A percentile compares a stretch with the other conserved stretches of the same genome.
These are phyloP conservation scores for Acrocephalus arundinaceus DNA, from an alignment of 2,113 vertebrate species.

Conservation along the genomic window DNA sequence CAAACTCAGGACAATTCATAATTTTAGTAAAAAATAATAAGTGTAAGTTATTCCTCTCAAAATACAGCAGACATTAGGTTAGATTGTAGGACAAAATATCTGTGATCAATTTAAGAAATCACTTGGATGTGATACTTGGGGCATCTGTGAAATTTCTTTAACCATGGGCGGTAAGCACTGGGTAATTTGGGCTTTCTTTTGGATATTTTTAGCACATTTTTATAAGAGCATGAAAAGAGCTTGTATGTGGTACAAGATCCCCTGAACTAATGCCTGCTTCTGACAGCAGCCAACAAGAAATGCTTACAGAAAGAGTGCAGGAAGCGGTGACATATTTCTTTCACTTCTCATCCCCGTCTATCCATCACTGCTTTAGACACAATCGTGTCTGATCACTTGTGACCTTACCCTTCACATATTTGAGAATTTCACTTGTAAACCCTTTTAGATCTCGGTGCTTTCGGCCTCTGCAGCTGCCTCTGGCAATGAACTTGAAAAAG, in stretches of 20 bases:
- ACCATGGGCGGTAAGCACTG: not conserved
- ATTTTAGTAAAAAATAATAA: not conserved
- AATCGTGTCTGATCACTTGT: not conserved
- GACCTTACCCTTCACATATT: not conserved
- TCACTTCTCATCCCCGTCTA: constrained; percentile 17
- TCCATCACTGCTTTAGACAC: not conserved
- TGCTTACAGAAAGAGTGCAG: not conserved
- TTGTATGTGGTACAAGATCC: not conserved
- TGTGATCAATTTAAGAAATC: not conserved
- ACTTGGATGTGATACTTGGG: not conserved
- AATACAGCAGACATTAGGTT: not conserved
- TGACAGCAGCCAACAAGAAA: not conserved
- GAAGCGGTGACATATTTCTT: constrained; percentile 27
- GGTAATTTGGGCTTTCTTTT: not conserved
- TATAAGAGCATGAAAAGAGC: not conserved
- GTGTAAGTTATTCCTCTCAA: not conserved
- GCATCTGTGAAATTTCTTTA: not conserved
- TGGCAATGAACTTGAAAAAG: not conserved
- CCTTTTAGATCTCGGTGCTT: not conserved
- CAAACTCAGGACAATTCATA: not conserved
- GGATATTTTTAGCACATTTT: not conserved
- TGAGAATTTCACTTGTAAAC: not conserved
- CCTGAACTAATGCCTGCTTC: not conserved
- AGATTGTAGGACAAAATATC: not conserved
- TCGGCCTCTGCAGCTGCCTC: not conserved